phyloP scores from a whole-genome alignment of 2,113 vertebrate genomes.

The Tragulus kanchil region DNA sequence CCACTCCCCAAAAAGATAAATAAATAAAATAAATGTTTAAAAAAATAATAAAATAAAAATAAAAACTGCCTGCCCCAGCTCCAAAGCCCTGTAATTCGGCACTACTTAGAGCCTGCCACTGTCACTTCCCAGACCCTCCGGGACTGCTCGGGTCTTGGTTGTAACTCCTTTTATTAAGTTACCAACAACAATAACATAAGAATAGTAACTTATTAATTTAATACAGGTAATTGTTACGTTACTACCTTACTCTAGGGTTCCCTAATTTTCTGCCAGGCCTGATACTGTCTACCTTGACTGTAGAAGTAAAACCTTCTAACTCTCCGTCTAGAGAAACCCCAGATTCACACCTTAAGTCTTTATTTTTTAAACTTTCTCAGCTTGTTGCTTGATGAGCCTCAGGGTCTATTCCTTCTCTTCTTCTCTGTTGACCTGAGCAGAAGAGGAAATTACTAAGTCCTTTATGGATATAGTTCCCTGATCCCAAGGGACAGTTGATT shows the following conservation, averaged over 20 bases:
- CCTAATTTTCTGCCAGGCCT: background rate
- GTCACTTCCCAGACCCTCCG: background rate
- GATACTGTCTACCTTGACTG: background rate
- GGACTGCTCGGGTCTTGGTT: background rate
- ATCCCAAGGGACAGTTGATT: background rate
- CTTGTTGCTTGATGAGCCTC: background rate
- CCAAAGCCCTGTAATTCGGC: background rate
- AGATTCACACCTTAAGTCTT: background rate
- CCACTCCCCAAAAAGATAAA: too few relatives aligned
- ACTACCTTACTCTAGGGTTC: background rate
- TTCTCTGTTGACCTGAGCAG: background rate
- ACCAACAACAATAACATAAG: background rate
- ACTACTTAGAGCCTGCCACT: background rate
- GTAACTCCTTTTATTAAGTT: background rate
- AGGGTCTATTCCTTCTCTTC: background rate
- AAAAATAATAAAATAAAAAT: background rate
- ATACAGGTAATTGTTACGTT: background rate
- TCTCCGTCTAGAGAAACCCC: background rate
- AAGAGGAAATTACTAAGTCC: background rate
- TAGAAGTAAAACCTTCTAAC: background rate
- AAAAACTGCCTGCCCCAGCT: slow-evolving; percentile 24
- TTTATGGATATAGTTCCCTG: background rate
- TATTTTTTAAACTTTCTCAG: background rate
- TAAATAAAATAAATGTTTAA: too few relatives aligned
- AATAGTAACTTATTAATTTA: background rate